A percentile compares a stretch with the other conserved stretches of the same genome.
Evolutionary conservation across 2,113 vertebrate species (phyloP).

Genomic region (Varanus salvator): DNA sequence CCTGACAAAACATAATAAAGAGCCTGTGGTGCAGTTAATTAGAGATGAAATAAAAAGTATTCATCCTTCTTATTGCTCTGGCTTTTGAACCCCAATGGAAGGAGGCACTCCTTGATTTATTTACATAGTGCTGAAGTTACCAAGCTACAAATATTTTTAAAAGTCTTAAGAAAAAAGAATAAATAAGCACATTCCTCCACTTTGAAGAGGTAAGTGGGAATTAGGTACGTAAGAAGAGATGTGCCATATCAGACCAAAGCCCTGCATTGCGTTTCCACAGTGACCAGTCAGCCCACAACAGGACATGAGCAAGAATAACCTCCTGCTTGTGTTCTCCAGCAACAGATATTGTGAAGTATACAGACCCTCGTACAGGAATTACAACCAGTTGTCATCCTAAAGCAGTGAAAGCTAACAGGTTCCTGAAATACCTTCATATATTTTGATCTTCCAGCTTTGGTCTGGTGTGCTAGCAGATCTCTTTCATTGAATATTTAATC

Average conservation of each 20-base stretch:
- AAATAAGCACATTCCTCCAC: background rate
- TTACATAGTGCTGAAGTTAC: background rate
- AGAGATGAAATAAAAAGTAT: conserved; percentile 47
- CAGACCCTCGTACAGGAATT: background rate
- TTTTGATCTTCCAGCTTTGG: conserved; percentile 59
- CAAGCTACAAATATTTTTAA: conserved; percentile 9
- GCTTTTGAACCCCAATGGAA: background rate
- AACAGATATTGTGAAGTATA: background rate
- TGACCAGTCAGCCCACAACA: background rate
- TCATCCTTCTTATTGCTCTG: conserved; percentile 26
- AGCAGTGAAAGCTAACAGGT: conserved; percentile 47
- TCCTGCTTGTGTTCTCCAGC: background rate
- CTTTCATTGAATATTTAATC: conserved; percentile 74
- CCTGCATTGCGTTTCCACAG: background rate
- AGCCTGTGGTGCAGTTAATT: conserved; percentile 46
- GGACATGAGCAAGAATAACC: no score
- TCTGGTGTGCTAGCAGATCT: conserved; percentile 69
- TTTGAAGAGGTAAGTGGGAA: background rate
- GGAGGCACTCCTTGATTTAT: background rate
- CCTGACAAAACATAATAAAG: conserved; percentile 50
- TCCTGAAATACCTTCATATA: conserved; percentile 66
- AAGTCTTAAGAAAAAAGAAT: background rate
- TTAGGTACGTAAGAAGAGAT: background rate
- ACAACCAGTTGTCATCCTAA: conserved; percentile 42
- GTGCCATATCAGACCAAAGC: background rate